phyloP scores from a whole-genome alignment of 2,888 invertebrate species.

The Sepiola atlantica region DNA sequence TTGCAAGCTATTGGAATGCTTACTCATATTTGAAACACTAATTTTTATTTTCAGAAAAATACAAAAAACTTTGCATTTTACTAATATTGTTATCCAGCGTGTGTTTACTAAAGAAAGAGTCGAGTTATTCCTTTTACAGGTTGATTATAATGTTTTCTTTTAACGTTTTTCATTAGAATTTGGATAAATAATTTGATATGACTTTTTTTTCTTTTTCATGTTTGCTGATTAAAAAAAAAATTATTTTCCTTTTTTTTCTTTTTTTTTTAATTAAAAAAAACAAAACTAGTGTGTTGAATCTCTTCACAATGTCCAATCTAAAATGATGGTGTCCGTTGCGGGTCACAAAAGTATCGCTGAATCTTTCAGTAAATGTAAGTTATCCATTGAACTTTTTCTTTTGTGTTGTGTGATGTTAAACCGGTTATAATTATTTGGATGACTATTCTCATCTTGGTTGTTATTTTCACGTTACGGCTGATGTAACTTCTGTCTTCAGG shows the following conservation, averaged over 20 bases:
- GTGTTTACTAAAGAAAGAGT: neutral
- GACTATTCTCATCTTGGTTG: too few relatives aligned
- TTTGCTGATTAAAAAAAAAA: neutral
- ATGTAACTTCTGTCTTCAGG: too few relatives aligned
- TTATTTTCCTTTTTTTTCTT: neutral
- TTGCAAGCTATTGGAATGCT: neutral
- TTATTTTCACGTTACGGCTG: too few relatives aligned
- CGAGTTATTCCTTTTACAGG: neutral
- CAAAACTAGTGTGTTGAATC: constrained; percentile 64
- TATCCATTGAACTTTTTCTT: neutral
- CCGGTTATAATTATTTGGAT: too few relatives aligned
- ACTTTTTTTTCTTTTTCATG: neutral
- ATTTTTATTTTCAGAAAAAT: neutral
- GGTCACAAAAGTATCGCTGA: constrained; percentile 64
- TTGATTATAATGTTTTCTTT: neutral
- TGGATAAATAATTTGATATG: neutral
- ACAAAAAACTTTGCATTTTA: neutral
- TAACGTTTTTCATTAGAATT: neutral
- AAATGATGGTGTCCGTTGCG: constrained; percentile 57
- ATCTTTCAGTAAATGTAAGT: constrained; percentile 65
- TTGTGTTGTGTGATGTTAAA: neutral
- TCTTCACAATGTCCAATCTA: constrained; percentile 61
- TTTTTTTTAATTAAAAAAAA: neutral
- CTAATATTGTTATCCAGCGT: neutral
- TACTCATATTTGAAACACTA: neutral